Evolutionary conservation across 2,888 invertebrate genomes (phyloP).

Genomic region (Ectobius pallidus): DNA sequence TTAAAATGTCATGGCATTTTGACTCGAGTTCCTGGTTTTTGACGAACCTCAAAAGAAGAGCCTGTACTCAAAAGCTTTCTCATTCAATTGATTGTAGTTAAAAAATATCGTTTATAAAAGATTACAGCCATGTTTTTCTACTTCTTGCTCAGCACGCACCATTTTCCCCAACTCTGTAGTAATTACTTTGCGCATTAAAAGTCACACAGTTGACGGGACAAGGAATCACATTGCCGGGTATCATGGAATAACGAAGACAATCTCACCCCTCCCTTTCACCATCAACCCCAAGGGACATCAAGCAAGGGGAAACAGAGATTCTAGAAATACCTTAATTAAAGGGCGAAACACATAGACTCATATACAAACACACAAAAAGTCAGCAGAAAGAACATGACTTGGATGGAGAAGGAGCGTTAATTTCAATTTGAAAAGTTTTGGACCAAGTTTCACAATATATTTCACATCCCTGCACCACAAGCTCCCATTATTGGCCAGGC

Average conservation of each 20-base stretch:
- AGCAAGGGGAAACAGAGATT: neutral
- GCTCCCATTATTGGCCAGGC: neutral
- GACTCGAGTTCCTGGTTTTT: no score
- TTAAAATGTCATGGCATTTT: no score
- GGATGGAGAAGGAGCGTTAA: neutral
- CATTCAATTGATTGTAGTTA: slow-evolving; percentile 21
- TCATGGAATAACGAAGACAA: slow-evolving; percentile 27
- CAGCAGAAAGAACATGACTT: neutral
- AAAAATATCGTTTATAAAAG: slow-evolving; percentile 6
- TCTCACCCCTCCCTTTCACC: slow-evolving; percentile 3
- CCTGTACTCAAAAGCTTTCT: no score
- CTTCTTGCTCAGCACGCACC: neutral
- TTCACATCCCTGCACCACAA: neutral
- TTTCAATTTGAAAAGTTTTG: slow-evolving; percentile 28
- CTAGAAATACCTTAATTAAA: slow-evolving; percentile 34
- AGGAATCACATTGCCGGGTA: slow-evolving; percentile 9
- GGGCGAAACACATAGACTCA: slow-evolving; percentile 17
- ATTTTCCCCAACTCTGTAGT: neutral
- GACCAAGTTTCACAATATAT: slow-evolving; percentile 24
- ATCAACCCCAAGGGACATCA: neutral
- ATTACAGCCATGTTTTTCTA: neutral
- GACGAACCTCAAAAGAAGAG: no score
- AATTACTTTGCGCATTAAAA: slow-evolving; percentile 37
- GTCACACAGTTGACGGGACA: slow-evolving; percentile 36
- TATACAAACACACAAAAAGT: neutral